A percentile compares a stretch with the other conserved stretches of the same genome.
Conservation (phyloP, 2,888 invertebrate genomes). For the Euphydryas editha region DNA sequence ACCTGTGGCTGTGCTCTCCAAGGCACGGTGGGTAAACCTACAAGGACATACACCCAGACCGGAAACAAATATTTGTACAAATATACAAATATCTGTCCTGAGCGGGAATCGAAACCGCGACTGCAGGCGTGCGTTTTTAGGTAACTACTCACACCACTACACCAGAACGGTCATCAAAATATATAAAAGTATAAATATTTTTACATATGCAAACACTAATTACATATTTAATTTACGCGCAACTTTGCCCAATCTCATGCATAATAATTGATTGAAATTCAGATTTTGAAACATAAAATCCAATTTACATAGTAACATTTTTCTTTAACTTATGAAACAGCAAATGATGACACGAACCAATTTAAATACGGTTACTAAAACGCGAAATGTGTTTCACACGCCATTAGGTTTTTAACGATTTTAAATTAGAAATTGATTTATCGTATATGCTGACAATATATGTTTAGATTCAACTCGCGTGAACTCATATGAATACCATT, state of each 20-base stretch:
- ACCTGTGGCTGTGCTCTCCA: too few species aligned
- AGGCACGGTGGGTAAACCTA: too few species aligned
- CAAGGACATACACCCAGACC: too few species aligned
- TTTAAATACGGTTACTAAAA: slow-evolving; percentile 18
- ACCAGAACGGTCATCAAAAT: not conserved
- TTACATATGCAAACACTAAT: not conserved
- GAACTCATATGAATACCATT: not conserved
- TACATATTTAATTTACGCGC: not conserved
- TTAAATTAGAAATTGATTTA: slow-evolving; percentile 16
- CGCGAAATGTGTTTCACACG: slow-evolving; percentile 23
- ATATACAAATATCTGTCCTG: too few species aligned
- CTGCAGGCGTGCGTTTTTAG: too few species aligned
- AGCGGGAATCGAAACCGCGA: too few species aligned
- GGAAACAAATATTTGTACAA: too few species aligned
- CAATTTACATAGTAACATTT: slow-evolving; percentile 14
- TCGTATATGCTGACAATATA: not conserved
- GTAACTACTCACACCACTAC: too few species aligned
- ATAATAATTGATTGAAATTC: slow-evolving; percentile 7
- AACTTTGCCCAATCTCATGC: slow-evolving; percentile 3
- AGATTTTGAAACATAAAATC: slow-evolving; percentile 10
- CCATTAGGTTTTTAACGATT: slow-evolving; percentile 22
- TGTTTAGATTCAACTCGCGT: not conserved
- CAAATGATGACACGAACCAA: slow-evolving; percentile 10
- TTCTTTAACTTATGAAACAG: slow-evolving; percentile 14
- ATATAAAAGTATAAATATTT: not conserved